Conservation (phyloP, 2,797 vertebrate genomes). For the Gastrophryne carolinensis region DNA sequence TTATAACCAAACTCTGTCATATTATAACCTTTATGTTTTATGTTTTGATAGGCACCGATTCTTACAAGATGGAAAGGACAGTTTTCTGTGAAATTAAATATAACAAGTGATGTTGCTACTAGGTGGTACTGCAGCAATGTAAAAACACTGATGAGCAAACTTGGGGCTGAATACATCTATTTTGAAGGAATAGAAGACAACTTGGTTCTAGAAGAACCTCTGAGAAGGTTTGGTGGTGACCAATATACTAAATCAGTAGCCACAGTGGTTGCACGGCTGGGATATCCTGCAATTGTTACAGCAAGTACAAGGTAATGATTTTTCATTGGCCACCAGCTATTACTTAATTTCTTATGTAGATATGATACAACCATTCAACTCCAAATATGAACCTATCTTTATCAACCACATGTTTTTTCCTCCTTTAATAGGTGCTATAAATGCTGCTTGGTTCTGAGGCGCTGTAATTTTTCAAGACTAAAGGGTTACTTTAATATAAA, state of each 20-base stretch:
- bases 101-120: conserved; percentile 75
- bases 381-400: no score
- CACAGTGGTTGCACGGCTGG: conserved; percentile 70
- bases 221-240: conserved; percentile 67
- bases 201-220: conserved; percentile 70
- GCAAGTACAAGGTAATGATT: conserved; percentile 79
- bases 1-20: no score
- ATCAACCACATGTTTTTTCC: no score
- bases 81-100: conserved; percentile 82
- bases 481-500: no score
- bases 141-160: conserved; percentile 65
- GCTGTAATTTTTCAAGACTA: no score
- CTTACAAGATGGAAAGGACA: conserved; percentile 81
- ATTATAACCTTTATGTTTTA: no score
- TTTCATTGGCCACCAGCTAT: no score
- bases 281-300: conserved; percentile 75
- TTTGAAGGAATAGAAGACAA: conserved; percentile 82
- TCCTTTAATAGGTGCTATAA: no score
- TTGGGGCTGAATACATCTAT: conserved; percentile 75
- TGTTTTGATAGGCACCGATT: conserved; percentile 73
- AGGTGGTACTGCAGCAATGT: conserved; percentile 81
- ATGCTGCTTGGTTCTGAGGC: no score
- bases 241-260: conserved; percentile 73
- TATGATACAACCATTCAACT: no score
- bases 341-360: no score